phyloP scores from a whole-genome alignment of 2,797 vertebrate species.

The Eurystomus glaucurus region DNA sequence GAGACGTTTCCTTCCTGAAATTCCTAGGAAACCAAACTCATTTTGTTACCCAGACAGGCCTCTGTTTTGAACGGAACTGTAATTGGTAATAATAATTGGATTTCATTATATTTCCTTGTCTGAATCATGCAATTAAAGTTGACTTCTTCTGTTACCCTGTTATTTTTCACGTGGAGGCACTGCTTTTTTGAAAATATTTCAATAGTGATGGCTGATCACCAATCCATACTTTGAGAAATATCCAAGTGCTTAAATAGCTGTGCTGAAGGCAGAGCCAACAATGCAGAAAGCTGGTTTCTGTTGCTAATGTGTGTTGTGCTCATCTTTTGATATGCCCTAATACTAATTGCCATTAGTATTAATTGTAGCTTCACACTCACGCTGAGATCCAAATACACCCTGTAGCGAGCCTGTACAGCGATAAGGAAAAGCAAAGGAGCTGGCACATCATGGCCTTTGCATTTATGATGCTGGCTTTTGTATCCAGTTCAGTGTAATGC shows the following conservation, averaged over 20 bases:
- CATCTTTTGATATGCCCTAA: constrained; percentile 16
- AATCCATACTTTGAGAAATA: constrained; percentile 33
- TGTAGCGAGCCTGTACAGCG: not conserved
- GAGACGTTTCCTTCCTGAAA: not conserved
- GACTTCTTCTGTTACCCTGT: not conserved
- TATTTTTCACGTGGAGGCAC: not conserved
- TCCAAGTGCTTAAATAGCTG: not conserved
- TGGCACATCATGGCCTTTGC: not conserved
- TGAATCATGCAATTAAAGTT: constrained; percentile 25
- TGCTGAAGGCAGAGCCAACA: constrained; percentile 23
- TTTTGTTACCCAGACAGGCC: not conserved
- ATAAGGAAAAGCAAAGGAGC: not conserved
- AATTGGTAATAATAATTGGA: not conserved
- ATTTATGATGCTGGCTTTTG: constrained; percentile 1
- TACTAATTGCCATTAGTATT: constrained; percentile 44
- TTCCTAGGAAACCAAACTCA: not conserved
- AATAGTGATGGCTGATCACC: not conserved
- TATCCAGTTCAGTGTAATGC: not conserved
- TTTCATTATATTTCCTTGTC: not conserved
- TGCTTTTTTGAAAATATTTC: not conserved
- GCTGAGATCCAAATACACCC: constrained; percentile 31
- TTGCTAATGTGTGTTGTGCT: constrained; percentile 3
- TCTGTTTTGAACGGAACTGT: not conserved
- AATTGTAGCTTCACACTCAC: not conserved
- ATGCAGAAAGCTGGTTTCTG: not conserved